Evolutionary conservation across 2,113 vertebrate genomes (phyloP).

Genomic region (Crocuta crocuta): DNA sequence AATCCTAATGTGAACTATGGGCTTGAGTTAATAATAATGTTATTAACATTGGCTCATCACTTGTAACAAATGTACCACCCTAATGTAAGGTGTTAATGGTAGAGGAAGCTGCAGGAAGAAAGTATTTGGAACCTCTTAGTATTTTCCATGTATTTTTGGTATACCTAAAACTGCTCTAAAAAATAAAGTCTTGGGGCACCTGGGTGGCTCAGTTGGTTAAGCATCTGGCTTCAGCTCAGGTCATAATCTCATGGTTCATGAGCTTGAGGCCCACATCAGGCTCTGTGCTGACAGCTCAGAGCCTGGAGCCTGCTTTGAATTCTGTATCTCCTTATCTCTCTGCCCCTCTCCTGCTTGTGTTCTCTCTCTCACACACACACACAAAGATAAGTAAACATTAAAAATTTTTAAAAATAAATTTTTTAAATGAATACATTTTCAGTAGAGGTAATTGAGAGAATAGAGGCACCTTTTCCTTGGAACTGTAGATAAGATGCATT

Average conservation of each 20-base stretch:
- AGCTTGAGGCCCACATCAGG: no score
- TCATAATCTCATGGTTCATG: no score
- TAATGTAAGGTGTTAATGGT: background rate
- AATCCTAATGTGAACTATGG: background rate
- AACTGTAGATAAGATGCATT: background rate
- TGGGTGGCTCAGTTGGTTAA: no score
- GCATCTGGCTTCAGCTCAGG: no score
- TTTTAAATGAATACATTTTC: background rate
- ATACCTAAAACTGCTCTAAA: background rate
- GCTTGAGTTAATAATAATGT: background rate
- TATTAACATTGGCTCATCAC: background rate
- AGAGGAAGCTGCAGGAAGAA: background rate
- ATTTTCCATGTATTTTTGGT: background rate
- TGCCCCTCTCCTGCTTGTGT: no score
- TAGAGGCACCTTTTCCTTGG: background rate
- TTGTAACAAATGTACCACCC: background rate
- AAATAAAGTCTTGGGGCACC: background rate
- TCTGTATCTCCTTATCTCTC: no score
- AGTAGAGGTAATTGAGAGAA: background rate
- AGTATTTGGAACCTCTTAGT: background rate
- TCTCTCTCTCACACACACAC: no score
- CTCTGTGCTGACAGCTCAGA: no score
- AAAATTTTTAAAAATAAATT: no score
- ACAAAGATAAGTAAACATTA: no score
- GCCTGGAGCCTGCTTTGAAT: no score